Conservation (phyloP, 2,888 invertebrate genomes). For the Drosophila pseudotalamancana region DNA sequence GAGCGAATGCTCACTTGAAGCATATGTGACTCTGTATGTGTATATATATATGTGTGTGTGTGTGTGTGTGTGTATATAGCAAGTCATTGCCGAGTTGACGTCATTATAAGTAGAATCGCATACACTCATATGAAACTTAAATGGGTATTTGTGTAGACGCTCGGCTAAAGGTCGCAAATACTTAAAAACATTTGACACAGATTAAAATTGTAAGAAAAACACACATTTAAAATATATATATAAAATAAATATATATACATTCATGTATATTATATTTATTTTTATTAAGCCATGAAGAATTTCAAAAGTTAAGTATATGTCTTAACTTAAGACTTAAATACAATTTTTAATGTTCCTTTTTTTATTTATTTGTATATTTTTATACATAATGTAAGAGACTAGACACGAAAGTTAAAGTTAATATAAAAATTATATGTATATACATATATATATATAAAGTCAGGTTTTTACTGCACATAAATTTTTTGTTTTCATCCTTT, state of each 20-base stretch:
- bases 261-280: neutral
- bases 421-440: too few species aligned
- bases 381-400: too few species aligned
- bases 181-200: constrained; percentile 14
- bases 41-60: constrained; percentile 1
- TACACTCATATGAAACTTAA: constrained; percentile 3
- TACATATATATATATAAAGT: too few species aligned
- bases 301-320: too few species aligned
- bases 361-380: too few species aligned
- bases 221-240: neutral
- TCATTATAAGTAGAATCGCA: constrained; percentile 56
- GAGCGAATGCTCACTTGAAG: constrained; percentile 44
- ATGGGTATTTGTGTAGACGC: constrained; percentile 21
- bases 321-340: too few species aligned
- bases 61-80: constrained; percentile 16
- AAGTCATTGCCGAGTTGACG: constrained; percentile 54
- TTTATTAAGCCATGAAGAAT: neutral
- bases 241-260: neutral
- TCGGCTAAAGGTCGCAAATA: constrained; percentile 2
- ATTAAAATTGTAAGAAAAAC: constrained; percentile 4
- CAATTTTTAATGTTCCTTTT: too few species aligned
- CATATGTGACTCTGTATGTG: constrained; percentile 1
- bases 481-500: neutral
- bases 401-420: too few species aligned
- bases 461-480: neutral